phyloP scores from a whole-genome alignment of 2,888 invertebrate species.

The Coelogynopora nodosa region DNA sequence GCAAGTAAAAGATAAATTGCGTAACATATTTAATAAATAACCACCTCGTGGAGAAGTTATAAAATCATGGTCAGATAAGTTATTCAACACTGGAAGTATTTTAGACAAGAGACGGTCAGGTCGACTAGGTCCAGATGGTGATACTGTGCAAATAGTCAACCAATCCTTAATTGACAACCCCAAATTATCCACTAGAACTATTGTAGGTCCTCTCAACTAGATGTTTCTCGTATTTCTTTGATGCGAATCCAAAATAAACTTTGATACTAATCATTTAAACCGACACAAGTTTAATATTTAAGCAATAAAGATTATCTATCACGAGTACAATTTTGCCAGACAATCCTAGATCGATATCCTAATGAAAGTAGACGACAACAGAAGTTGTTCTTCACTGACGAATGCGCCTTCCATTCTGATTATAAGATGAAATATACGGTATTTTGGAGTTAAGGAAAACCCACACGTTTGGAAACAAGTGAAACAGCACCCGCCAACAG shows the following conservation, averaged over 20 bases:
- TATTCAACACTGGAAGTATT: neutral
- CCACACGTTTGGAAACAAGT: neutral
- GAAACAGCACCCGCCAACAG: neutral
- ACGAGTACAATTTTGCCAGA: neutral
- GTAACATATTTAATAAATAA: neutral
- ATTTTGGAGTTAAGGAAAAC: neutral
- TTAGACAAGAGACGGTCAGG: neutral
- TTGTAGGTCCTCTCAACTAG: neutral
- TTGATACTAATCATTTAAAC: neutral
- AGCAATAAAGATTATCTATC: neutral
- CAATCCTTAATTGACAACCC: neutral
- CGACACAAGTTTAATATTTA: neutral
- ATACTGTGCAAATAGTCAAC: neutral
- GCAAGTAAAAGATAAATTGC: neutral
- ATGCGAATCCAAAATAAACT: neutral
- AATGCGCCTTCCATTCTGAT: neutral
- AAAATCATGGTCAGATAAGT: neutral
- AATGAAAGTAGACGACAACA: neutral
- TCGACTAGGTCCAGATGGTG: neutral
- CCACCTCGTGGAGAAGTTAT: neutral
- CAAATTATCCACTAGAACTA: neutral
- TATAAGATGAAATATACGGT: neutral
- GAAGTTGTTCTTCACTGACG: neutral
- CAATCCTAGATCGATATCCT: neutral
- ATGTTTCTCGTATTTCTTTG: neutral